Conservation (phyloP, 2,113 vertebrate genomes). For the Rallus limicola region DNA sequence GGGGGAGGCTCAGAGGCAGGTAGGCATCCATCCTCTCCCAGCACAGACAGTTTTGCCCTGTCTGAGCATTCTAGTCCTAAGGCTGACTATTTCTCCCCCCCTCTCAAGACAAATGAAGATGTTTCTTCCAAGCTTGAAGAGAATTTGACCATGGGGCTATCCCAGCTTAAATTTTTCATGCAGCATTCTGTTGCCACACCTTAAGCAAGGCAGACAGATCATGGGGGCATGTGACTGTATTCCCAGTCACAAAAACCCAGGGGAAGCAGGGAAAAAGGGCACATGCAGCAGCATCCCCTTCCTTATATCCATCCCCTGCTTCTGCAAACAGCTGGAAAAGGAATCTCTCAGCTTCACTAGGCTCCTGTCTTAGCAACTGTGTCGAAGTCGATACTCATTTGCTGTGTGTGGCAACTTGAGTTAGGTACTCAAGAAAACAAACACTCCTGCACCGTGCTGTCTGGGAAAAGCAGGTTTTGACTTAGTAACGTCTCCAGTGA, state of each 20-base stretch:
- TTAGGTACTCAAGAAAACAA: neutral
- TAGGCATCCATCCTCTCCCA: fast-evolving
- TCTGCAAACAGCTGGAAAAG: neutral
- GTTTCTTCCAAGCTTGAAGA: neutral
- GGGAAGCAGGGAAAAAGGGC: neutral
- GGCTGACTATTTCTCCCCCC: neutral
- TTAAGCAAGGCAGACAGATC: neutral
- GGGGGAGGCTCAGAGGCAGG: neutral
- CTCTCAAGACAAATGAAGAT: neutral
- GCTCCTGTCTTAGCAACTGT: neutral
- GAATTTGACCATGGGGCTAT: neutral
- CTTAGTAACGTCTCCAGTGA: neutral
- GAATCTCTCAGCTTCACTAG: neutral
- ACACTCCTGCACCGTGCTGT: neutral
- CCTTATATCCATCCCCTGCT: neutral
- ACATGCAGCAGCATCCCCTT: neutral
- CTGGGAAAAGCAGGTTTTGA: neutral
- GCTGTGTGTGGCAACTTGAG: neutral
- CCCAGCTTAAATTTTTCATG: neutral
- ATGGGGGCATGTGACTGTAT: neutral
- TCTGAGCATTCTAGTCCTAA: neutral
- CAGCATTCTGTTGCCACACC: neutral
- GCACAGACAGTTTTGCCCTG: neutral
- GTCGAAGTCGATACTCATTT: constrained; percentile 25
- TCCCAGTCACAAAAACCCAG: neutral